Conservation (phyloP, 2,113 vertebrate species). For the Vimba vimba region DNA sequence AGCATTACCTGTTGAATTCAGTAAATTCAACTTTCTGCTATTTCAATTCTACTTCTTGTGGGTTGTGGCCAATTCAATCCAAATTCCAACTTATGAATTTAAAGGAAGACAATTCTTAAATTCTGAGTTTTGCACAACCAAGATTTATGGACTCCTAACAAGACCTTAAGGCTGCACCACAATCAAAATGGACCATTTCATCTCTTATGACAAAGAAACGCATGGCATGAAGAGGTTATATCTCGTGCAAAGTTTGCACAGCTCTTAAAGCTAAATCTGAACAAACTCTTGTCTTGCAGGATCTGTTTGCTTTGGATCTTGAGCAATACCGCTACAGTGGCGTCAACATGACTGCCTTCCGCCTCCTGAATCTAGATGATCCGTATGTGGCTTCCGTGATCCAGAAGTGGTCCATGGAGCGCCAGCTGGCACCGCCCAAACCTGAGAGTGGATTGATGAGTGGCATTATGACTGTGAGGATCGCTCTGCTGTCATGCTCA, state of each 20-base stretch:
- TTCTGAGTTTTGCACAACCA: background rate
- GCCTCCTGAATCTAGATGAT: conserved; percentile 89
- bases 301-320: conserved; percentile 94
- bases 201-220: background rate
- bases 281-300: conserved; percentile 71
- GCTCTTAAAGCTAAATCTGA: conserved; percentile 12
- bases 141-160: background rate
- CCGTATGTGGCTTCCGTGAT: conserved; percentile 85
- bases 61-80: background rate
- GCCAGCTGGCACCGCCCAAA: conserved; percentile 86
- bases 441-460: conserved; percentile 92
- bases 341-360: conserved; percentile 97
- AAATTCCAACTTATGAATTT: background rate
- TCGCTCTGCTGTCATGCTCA: background rate
- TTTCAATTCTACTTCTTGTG: background rate
- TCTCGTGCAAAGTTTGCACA: conserved; percentile 6
- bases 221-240: background rate
- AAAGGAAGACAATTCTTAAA: background rate
- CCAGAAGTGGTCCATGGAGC: conserved; percentile 93
- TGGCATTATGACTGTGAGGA: conserved; percentile 91
- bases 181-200: background rate
- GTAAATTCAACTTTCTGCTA: background rate
- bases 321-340: conserved; percentile 98
- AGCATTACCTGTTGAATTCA: background rate
- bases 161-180: background rate